Conservation (phyloP, 1,140 invertebrate genomes). For the Apis mellifera region DNA sequence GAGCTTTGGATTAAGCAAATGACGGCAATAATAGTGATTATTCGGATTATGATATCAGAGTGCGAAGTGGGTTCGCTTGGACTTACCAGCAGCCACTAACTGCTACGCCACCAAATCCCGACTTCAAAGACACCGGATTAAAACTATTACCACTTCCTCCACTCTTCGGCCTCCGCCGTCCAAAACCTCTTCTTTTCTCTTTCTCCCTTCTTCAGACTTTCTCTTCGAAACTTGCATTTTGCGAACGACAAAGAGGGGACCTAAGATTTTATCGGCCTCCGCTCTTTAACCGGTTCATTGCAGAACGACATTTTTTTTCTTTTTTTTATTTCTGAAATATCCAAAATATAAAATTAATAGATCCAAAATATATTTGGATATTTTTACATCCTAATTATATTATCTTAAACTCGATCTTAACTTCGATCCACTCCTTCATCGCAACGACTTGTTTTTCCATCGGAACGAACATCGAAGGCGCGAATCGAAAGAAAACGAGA, state of each 20-base stretch:
- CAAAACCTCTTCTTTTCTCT: constrained; percentile 5
- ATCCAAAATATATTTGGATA: no score
- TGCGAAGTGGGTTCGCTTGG: constrained; percentile 78
- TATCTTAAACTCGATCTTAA: no score
- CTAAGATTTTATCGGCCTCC: not conserved
- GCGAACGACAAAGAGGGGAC: not conserved
- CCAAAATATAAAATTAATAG: no score
- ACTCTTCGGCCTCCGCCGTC: constrained; percentile 10
- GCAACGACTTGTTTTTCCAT: constrained; percentile 5
- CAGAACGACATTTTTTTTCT: no score
- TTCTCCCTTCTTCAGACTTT: constrained; percentile 30
- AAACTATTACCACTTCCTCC: constrained; percentile 79
- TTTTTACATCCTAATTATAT: no score
- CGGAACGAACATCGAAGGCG: constrained; percentile 1
- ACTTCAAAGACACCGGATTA: constrained; percentile 81
- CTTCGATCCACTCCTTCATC: no score
- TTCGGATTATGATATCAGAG: constrained; percentile 82
- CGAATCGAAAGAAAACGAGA: constrained; percentile 57
- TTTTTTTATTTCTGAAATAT: no score
- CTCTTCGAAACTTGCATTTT: constrained; percentile 21
- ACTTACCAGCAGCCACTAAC: constrained; percentile 77
- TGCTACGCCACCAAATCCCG: constrained; percentile 79
- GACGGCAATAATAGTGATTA: constrained; percentile 82
- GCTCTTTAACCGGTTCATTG: not conserved
- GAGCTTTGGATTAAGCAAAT: constrained; percentile 79